Evolutionary conservation across 2,797 vertebrate genomes (phyloP).

Genomic region (Bradypodion pumilum): DNA sequence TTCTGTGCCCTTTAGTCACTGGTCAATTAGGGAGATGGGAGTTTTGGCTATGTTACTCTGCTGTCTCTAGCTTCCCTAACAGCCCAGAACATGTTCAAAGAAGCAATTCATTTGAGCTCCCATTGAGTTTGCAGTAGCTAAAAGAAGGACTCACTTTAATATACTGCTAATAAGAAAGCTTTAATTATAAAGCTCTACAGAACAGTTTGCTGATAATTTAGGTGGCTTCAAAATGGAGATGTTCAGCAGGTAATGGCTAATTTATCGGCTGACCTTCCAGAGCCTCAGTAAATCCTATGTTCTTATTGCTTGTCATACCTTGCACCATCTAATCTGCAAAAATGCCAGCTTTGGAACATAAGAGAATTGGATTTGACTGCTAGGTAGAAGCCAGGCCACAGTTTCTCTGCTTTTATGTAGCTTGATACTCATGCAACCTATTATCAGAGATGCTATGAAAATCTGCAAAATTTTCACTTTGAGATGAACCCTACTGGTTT

Average conservation of each 20-base stretch:
- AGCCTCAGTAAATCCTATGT: slow-evolving; percentile 23
- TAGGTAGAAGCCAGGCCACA: background rate
- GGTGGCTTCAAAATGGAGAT: slow-evolving; percentile 32
- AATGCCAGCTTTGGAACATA: slow-evolving; percentile 5
- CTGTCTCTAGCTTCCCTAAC: slow-evolving; percentile 48
- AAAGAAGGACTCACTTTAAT: slow-evolving; percentile 50
- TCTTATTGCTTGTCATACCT: slow-evolving; percentile 45
- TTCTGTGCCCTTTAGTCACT: slow-evolving; percentile 40
- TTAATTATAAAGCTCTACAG: slow-evolving; percentile 55
- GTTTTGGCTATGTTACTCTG: slow-evolving; percentile 38
- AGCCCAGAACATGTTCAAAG: slow-evolving; percentile 45
- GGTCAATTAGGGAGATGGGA: slow-evolving; percentile 63
- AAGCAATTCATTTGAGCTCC: slow-evolving; percentile 54
- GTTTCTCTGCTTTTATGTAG: background rate
- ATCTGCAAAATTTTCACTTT: background rate
- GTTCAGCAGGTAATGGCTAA: slow-evolving; percentile 32
- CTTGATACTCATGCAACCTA: background rate
- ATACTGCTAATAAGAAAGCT: slow-evolving; percentile 53
- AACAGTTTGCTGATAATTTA: slow-evolving; percentile 48
- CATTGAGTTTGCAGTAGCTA: slow-evolving; percentile 44
- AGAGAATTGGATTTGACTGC: slow-evolving; percentile 8
- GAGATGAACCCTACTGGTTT: background rate
- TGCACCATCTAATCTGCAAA: slow-evolving; percentile 38
- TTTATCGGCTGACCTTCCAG: slow-evolving; percentile 39
- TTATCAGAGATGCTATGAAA: background rate